phyloP scores from a whole-genome alignment of 2,888 invertebrate genomes.

The Branchipolynoe longqiensis region DNA sequence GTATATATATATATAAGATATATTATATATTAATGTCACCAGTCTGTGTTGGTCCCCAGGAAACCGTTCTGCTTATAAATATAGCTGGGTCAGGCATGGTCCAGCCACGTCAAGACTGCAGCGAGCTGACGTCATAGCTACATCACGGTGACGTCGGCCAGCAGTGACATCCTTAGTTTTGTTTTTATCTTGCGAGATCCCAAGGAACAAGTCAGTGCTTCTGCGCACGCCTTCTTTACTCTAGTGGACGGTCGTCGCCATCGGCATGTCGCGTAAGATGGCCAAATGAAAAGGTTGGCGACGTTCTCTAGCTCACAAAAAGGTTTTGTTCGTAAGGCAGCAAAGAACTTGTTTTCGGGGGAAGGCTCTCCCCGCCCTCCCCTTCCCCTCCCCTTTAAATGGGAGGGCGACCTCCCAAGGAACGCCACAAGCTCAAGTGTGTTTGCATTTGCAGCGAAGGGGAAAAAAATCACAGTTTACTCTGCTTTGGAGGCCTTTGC shows the following conservation, averaged over 20 bases:
- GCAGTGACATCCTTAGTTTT: not conserved
- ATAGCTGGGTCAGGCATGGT: slow-evolving; percentile 10
- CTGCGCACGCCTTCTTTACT: not conserved
- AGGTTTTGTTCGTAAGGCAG: not conserved
- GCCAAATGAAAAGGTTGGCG: not conserved
- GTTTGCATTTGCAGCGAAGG: not conserved
- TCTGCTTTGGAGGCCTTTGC: not conserved
- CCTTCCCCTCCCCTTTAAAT: too few species aligned
- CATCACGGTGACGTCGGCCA: not conserved
- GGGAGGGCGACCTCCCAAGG: too few species aligned
- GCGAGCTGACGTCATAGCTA: not conserved
- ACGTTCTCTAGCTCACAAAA: not conserved
- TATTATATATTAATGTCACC: too few species aligned
- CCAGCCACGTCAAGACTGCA: slow-evolving; percentile 16
- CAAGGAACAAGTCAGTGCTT: not conserved
- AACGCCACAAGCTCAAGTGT: too few species aligned
- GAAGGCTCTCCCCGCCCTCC: not conserved
- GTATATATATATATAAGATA: too few species aligned
- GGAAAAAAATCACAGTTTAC: not conserved
- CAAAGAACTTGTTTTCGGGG: not conserved
- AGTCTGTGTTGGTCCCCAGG: slow-evolving; percentile 1
- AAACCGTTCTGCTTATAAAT: not conserved
- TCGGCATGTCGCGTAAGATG: not conserved
- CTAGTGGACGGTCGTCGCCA: slow-evolving; percentile 2
- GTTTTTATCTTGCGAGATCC: too few species aligned